Evolutionary conservation across 2,888 invertebrate genomes (phyloP).

Genomic region (Oasisia sp.): DNA sequence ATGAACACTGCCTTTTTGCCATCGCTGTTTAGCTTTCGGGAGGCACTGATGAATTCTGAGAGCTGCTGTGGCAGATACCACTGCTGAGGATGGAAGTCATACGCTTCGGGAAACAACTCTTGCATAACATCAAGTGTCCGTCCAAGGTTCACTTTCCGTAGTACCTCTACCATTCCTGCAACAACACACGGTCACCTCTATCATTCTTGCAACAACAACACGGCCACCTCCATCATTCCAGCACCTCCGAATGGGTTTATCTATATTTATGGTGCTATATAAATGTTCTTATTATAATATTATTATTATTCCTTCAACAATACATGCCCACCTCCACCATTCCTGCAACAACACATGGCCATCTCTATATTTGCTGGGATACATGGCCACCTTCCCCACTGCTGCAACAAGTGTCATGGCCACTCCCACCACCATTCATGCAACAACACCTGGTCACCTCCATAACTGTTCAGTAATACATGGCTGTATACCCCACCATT

Average conservation of each 20-base stretch:
- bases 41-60: constrained; percentile 55
- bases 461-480: constrained; percentile 61
- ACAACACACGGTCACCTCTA: not conserved
- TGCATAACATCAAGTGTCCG: constrained; percentile 67
- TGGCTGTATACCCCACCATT: no score
- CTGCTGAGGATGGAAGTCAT: constrained; percentile 67
- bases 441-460: constrained; percentile 50
- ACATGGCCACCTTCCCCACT: not conserved
- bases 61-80: constrained; percentile 68
- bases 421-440: constrained; percentile 51
- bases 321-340: not conserved
- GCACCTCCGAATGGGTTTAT: not conserved
- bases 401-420: no score
- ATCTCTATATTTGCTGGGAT: not conserved
- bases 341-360: not conserved
- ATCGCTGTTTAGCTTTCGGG: not conserved
- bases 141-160: constrained; percentile 67
- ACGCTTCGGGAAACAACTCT: constrained; percentile 66
- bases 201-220: not conserved
- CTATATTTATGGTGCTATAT: no score
- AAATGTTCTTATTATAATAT: no score
- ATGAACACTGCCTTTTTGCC: constrained; percentile 62
- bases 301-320: not conserved
- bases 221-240: constrained; percentile 66
- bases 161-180: constrained; percentile 67